Conservation (phyloP, 2,797 vertebrate species). For the Glossophaga mutica region DNA sequence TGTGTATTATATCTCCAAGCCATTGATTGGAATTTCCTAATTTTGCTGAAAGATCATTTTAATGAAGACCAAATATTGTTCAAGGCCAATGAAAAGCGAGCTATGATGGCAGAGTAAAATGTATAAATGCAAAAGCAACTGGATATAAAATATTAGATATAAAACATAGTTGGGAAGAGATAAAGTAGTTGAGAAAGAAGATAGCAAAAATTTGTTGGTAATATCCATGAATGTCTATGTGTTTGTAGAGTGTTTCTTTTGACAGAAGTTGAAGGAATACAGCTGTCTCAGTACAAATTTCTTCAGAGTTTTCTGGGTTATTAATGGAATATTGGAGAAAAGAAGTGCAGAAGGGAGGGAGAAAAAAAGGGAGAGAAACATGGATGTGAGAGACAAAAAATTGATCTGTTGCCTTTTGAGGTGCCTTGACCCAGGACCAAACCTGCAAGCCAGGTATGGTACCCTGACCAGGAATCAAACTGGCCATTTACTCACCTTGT, state of each 20-base stretch:
- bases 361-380: not conserved
- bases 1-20: not conserved
- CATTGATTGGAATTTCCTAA: not conserved
- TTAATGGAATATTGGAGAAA: not conserved
- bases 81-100: not conserved
- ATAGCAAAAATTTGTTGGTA: not conserved
- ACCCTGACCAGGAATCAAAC: not conserved
- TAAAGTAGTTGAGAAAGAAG: not conserved
- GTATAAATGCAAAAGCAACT: not conserved
- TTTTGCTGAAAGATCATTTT: not conserved
- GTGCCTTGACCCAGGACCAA: not conserved
- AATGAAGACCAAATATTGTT: not conserved
- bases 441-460: not conserved
- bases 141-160: not conserved
- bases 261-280: not conserved
- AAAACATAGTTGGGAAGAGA: not conserved
- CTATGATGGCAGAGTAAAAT: not conserved
- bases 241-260: not conserved
- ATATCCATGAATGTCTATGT: not conserved
- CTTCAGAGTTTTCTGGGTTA: not conserved
- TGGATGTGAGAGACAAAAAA: not conserved
- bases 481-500: not conserved
- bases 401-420: not conserved
- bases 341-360: not conserved
- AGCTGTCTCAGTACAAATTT: not conserved